A percentile compares a stretch with the other conserved stretches of the same genome.
These are phyloP conservation scores for Buceros bicornis DNA, from an alignment of 2,797 vertebrate species.

Conservation along the genomic window DNA sequence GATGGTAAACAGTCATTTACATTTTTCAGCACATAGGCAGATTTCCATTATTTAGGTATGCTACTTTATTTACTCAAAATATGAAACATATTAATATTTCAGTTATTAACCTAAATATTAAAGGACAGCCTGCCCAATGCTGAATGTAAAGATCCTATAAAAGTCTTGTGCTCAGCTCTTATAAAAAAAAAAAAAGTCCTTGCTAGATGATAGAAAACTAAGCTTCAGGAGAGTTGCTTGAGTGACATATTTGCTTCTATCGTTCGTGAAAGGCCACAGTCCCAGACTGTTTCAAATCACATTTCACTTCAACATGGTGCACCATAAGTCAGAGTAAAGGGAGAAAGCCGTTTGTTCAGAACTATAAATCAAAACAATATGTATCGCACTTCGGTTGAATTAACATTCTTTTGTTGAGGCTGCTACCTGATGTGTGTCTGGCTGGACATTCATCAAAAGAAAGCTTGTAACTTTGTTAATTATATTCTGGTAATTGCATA, in stretches of 20 bases:
- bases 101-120: slow-evolving; percentile 26
- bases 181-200: not conserved
- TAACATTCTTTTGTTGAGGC: slow-evolving; percentile 32
- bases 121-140: not conserved
- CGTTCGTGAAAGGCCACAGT: slow-evolving; percentile 10
- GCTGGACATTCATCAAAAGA: slow-evolving; percentile 11
- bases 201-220: not conserved
- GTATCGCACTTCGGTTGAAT: not conserved
- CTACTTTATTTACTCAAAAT: slow-evolving; percentile 32
- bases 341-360: slow-evolving; percentile 8
- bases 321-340: not conserved
- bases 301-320: not conserved
- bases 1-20: slow-evolving; percentile 20
- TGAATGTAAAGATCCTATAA: not conserved
- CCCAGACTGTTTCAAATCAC: slow-evolving; percentile 44
- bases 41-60: slow-evolving; percentile 9
- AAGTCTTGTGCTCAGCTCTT: not conserved
- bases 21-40: not conserved
- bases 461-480: slow-evolving; percentile 44
- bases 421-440: not conserved
- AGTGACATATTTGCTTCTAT: slow-evolving; percentile 24
- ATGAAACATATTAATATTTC: not conserved
- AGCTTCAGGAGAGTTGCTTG: not conserved
- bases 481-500: slow-evolving; percentile 53
- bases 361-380: slow-evolving; percentile 34